Base-by-base conservation (phyloP, 2,113 vertebrate genomes). In the Benitochromis conjunctus region DNA sequence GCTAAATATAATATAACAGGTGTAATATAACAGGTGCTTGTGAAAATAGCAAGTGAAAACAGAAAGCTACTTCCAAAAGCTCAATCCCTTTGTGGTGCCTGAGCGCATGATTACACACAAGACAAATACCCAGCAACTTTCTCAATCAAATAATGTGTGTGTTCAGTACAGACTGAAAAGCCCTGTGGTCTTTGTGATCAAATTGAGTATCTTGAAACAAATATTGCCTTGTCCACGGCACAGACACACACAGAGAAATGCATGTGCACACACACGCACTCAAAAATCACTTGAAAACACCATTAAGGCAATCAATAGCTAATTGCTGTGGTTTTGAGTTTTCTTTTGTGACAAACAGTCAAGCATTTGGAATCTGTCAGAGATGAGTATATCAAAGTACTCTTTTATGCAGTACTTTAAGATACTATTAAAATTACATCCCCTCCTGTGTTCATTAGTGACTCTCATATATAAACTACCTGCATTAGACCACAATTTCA, bases 261-360 rank as follows among this genome's bases (percentile, higher is more conserved):
- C 64, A 51, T 26, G 18, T 9, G 10, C 16, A 2, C 57, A 16
- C 26, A 18, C 56, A 10, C 31, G 3, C 6, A 13, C 24, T 2
- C 16, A 62, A 18, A 74, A 74, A 74, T 51, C 69, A 79, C 79
- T 82, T 38, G 7, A 86, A 82, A 82, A 82, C 51, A 21, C 48
- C 53, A 74, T 81, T 79, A 85, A 82, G 24, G 5, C 56, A 82
- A 77, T 89, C 82, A 82, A 69, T 81, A 82, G 71, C 46, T 71
- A 51, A 41, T 58, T 26, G 16, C 7, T 57, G 18, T 81, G 57
- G 19, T 74, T 79, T 76, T 31, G 36, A 24, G 26, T 57, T 43
- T 21, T 85, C 55, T 81, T 48, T 13, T 41, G 57, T 66, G 24
- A 80, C 51, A 66, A 86, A 81, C 69, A 54, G 31, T 26, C n/a